These are phyloP conservation scores for Peromyscus melanophrys DNA, from an alignment of 2,797 vertebrate species.

Conservation along the genomic window DNA sequence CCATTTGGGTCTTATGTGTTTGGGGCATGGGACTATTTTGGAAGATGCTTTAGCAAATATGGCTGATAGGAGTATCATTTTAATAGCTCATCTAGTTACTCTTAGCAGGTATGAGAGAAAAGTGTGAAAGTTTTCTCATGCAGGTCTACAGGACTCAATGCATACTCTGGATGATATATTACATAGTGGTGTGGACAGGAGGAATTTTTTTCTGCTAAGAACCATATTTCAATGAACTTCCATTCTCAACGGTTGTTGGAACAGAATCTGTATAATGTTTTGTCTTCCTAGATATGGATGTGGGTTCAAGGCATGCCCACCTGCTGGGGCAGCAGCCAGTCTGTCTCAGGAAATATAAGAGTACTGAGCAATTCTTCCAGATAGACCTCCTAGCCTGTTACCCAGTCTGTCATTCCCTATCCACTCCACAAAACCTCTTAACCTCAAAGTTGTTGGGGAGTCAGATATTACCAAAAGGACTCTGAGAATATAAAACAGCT, in stretches of 20 bases:
- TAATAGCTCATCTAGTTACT: slow-evolving; percentile 55
- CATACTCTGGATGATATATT: slow-evolving; percentile 16
- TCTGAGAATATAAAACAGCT: slow-evolving; percentile 79
- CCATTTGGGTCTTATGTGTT: background rate
- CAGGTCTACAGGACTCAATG: background rate
- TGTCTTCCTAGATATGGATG: slow-evolving; percentile 37
- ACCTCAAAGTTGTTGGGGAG: slow-evolving; percentile 55
- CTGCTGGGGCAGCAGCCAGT: background rate
- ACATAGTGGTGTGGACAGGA: background rate
- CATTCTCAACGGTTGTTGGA: background rate
- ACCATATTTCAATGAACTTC: background rate
- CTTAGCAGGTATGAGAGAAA: background rate
- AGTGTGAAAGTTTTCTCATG: background rate
- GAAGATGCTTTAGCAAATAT: background rate
- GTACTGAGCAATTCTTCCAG: background rate
- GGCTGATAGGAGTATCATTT: background rate
- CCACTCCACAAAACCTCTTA: background rate
- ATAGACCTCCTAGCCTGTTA: accelerated
- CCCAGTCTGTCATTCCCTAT: background rate
- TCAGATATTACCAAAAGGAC: background rate
- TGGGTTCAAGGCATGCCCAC: background rate
- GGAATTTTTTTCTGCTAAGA: slow-evolving; percentile 52
- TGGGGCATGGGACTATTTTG: background rate
- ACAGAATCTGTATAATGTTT: background rate
- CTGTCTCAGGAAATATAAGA: background rate